These are phyloP conservation scores for Rhea pennata DNA, from an alignment of 2,113 vertebrate species.

Conservation along the genomic window DNA sequence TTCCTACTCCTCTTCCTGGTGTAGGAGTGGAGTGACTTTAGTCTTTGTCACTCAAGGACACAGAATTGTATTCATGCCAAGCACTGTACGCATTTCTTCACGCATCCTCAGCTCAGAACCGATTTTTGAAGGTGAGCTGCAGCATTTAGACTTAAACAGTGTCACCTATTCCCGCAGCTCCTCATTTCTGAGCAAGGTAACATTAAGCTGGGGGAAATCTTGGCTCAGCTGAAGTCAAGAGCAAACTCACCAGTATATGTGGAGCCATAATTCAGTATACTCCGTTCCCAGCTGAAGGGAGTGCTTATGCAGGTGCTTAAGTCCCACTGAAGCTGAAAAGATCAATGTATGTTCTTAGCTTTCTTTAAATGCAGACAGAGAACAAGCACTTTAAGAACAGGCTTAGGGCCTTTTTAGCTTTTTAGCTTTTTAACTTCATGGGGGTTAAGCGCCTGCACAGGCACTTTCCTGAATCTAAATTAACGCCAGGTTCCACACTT, in stretches of 20 bases:
- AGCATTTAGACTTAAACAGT: not conserved
- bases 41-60: not conserved
- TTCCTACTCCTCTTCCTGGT: not conserved
- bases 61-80: fast-evolving
- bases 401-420: not conserved
- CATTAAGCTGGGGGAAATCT: fast-evolving
- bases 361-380: not conserved
- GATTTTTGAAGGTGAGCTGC: not conserved
- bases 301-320: not conserved
- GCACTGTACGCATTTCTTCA: fast-evolving
- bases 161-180: not conserved
- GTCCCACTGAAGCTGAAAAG: not conserved
- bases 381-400: not conserved
- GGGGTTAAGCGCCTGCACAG: not conserved
- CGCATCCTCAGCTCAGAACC: not conserved
- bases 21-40: too few species aligned
- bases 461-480: not conserved
- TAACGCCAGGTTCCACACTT: fast-evolving
- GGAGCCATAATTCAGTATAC: not conserved
- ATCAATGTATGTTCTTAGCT: not conserved
- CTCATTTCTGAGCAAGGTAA: not conserved
- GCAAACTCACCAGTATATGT: not conserved
- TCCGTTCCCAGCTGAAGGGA: not conserved
- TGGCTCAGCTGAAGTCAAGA: not conserved
- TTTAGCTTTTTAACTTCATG: not conserved